Conservation (phyloP, 2,113 vertebrate genomes). For the Syrmaticus mikado region DNA sequence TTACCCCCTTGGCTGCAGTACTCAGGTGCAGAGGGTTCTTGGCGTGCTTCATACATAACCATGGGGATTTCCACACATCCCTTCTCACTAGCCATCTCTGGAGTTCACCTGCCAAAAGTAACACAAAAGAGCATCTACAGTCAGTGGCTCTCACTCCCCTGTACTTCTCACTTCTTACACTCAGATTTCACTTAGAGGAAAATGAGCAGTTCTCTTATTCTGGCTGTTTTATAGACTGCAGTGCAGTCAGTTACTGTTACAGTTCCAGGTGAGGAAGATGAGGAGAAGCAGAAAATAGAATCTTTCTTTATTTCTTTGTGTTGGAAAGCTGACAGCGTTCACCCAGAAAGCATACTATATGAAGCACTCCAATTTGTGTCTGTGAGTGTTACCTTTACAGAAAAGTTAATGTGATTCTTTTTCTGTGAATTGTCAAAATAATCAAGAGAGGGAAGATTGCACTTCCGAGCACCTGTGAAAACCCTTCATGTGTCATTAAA, state of each 20-base stretch:
- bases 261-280: not conserved
- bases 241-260: not conserved
- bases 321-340: not conserved
- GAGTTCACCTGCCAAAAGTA: not conserved
- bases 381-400: not conserved
- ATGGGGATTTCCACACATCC: not conserved
- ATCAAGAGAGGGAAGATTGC: not conserved
- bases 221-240: not conserved
- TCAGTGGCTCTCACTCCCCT: not conserved
- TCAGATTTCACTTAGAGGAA: not conserved
- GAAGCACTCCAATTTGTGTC: not conserved
- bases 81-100: constrained; percentile 31
- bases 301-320: not conserved
- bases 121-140: accelerated
- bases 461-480: not conserved
- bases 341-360: not conserved
- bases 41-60: not conserved
- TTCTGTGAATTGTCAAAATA: not conserved
- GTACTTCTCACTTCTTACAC: not conserved
- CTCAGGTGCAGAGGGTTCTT: not conserved
- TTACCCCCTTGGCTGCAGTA: not conserved
- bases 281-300: not conserved
- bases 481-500: not conserved
- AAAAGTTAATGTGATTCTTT: not conserved
- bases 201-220: not conserved